Conservation (phyloP, 2,113 vertebrate species). For the Ceyx melanurus region DNA sequence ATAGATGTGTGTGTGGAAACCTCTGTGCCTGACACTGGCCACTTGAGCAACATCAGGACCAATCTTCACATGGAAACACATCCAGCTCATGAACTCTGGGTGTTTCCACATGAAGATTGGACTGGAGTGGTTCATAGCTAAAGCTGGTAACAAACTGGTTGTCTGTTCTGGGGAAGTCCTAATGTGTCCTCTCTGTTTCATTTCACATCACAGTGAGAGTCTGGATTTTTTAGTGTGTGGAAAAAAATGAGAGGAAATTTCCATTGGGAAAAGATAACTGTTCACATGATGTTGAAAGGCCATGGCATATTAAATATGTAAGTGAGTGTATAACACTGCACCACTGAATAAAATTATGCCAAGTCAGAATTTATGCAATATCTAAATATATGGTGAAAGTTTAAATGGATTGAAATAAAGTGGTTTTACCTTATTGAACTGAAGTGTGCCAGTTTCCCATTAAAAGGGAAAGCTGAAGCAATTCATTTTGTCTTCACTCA, state of each 20-base stretch:
- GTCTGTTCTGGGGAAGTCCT: background rate
- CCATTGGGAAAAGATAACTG: background rate
- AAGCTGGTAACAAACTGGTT: background rate
- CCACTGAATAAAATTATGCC: background rate
- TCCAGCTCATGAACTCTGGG: background rate
- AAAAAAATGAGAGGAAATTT: background rate
- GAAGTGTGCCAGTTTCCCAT: slow-evolving; percentile 2
- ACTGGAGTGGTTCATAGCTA: background rate
- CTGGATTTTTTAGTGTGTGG: background rate
- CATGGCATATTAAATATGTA: background rate
- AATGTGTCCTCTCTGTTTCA: background rate
- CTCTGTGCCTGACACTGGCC: background rate
- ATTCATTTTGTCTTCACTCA: slow-evolving; percentile 34
- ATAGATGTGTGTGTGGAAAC: background rate
- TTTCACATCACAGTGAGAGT: background rate
- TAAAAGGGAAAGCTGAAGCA: slow-evolving; percentile 20
- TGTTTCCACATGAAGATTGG: background rate
- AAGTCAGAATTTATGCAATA: slow-evolving; percentile 25
- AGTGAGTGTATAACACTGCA: background rate
- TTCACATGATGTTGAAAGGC: background rate
- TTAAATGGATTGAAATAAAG: slow-evolving; percentile 30
- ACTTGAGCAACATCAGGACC: background rate
- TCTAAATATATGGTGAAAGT: slow-evolving; percentile 9
- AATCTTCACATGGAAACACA: background rate
- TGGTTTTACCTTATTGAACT: slow-evolving; percentile 8